phyloP scores from a whole-genome alignment of 2,888 invertebrate genomes.

The Synergus umbraculus region DNA sequence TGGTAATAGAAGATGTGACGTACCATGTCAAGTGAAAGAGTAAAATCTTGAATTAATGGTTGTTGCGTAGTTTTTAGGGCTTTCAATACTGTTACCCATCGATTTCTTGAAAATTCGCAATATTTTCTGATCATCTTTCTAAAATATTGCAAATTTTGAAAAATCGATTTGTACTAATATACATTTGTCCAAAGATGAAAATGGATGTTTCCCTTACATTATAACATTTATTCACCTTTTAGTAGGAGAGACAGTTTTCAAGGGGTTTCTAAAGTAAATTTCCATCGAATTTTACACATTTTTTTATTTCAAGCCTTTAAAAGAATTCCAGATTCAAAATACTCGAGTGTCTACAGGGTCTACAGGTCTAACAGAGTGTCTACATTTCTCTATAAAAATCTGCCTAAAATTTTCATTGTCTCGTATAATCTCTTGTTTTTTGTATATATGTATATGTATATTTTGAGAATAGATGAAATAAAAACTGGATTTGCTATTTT shows the following conservation, averaged over 20 bases:
- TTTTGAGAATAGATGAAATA: background rate
- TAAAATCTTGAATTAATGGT: too few relatives aligned
- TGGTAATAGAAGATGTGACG: background rate
- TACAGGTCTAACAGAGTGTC: background rate
- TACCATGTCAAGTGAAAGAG: too few relatives aligned
- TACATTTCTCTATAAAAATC: conserved; percentile 22
- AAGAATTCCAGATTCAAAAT: conserved; percentile 27
- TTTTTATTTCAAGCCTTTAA: conserved; percentile 28
- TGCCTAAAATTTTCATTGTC: background rate
- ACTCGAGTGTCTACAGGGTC: conserved; percentile 11
- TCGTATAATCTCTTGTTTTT: background rate
- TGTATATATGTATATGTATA: background rate
- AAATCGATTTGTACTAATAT: background rate
- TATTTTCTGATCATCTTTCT: background rate
- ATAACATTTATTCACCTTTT: background rate
- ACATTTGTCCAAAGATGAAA: background rate
- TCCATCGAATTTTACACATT: conserved; percentile 26
- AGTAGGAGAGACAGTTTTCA: background rate
- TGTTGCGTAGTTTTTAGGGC: background rate
- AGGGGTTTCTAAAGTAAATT: conserved; percentile 32
- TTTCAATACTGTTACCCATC: background rate
- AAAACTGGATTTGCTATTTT: background rate
- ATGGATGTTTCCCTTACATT: background rate
- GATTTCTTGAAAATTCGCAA: background rate
- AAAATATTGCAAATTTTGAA: background rate